Conservation (phyloP, 2,888 invertebrate genomes). For the Xiphydria camelus region DNA sequence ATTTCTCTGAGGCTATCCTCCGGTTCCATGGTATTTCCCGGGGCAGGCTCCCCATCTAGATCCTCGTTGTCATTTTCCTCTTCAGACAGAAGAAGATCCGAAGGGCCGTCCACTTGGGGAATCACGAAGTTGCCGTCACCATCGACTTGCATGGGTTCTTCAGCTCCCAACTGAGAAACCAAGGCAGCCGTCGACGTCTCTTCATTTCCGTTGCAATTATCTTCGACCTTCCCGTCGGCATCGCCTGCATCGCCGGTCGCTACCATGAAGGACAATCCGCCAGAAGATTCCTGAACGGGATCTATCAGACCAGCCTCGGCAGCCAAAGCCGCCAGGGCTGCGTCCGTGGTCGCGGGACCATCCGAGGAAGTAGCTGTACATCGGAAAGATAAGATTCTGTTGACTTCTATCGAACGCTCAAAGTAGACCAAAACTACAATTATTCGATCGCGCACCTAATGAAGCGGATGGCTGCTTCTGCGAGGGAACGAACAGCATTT, state of each 20-base stretch:
- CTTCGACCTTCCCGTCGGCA: constrained; percentile 47
- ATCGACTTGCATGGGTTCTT: constrained; percentile 53
- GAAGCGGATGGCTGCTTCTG: constrained; percentile 64
- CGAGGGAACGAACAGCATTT: constrained; percentile 52
- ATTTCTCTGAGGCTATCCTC: constrained; percentile 17
- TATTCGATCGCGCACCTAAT: constrained; percentile 51
- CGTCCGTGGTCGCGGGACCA: constrained; percentile 66
- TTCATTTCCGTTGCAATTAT: constrained; percentile 53
- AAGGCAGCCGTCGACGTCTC: constrained; percentile 41
- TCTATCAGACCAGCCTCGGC: constrained; percentile 67
- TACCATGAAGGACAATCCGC: constrained; percentile 52
- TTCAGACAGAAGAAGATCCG: constrained; percentile 45
- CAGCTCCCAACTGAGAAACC: constrained; percentile 43
- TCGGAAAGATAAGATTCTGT: constrained; percentile 38
- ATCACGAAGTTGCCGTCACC: constrained; percentile 53
- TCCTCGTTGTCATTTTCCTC: constrained; percentile 31
- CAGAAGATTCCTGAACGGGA: constrained; percentile 56
- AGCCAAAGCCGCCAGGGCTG: constrained; percentile 65
- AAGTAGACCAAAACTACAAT: constrained; percentile 6
- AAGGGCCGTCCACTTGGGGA: constrained; percentile 52
- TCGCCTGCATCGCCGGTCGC: constrained; percentile 41
- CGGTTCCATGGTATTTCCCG: constrained; percentile 10
- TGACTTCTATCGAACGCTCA: not conserved
- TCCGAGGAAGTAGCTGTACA: constrained; percentile 60
- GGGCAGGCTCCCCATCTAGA: constrained; percentile 14